Evolutionary conservation across 2,113 vertebrate genomes (phyloP).

Genomic region (Neolamprologus sp.): DNA sequence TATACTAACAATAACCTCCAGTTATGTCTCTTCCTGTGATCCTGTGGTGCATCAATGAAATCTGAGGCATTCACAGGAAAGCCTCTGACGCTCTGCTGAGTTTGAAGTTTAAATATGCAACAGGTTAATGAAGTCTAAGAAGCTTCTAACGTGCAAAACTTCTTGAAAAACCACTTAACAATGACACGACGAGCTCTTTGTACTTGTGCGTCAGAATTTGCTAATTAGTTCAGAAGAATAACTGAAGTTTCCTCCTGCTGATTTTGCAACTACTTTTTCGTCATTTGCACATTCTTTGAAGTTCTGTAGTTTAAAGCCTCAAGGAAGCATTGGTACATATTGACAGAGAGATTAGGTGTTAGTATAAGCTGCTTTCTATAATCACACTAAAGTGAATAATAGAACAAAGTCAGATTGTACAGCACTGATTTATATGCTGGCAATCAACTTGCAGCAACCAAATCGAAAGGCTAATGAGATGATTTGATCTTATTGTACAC

Average conservation of each 20-base stretch:
- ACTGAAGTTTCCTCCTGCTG: neutral
- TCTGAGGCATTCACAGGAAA: neutral
- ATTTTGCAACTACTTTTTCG: neutral
- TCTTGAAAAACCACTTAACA: neutral
- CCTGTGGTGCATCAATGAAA: neutral
- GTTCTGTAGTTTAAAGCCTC: neutral
- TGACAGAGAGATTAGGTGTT: conserved; percentile 26
- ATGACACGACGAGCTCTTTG: neutral
- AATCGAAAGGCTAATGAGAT: conserved; percentile 24
- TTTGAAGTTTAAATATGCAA: neutral
- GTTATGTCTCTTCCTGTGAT: neutral
- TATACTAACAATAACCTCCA: neutral
- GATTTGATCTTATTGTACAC: conserved; percentile 16
- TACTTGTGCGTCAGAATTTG: neutral
- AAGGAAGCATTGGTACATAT: neutral
- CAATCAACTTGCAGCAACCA: conserved; percentile 1
- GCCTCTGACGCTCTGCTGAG: neutral
- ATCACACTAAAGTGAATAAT: conserved; percentile 8
- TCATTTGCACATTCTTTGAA: neutral
- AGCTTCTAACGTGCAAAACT: neutral
- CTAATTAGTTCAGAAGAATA: neutral
- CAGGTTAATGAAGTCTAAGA: neutral
- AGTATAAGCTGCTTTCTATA: conserved; percentile 21
- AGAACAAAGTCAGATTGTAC: neutral
- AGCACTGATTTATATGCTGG: neutral